Evolutionary conservation across 2,113 vertebrate genomes (phyloP).

Genomic region (Cyphomyrus discorhynchus): DNA sequence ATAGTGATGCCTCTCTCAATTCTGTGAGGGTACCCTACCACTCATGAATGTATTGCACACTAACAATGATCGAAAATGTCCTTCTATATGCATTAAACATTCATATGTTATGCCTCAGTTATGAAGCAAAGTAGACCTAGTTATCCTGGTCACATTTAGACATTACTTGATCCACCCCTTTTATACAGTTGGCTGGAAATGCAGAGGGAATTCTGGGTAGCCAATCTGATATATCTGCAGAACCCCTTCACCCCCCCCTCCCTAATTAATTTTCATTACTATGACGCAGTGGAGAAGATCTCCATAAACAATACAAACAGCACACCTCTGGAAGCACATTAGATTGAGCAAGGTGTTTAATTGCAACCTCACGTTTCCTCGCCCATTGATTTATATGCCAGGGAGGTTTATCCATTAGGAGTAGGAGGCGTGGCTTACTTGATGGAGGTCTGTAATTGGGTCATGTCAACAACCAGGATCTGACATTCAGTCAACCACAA

Average conservation of each 20-base stretch:
- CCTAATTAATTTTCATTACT: background rate
- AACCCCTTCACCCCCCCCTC: background rate
- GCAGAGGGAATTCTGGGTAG: background rate
- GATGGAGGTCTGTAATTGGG: slow-evolving; percentile 28
- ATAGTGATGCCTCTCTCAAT: background rate
- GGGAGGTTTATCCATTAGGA: background rate
- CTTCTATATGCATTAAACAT: background rate
- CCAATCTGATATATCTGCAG: background rate
- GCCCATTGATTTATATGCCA: background rate
- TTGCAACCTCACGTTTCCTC: background rate
- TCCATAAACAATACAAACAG: background rate
- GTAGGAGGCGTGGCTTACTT: background rate
- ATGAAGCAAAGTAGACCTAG: background rate
- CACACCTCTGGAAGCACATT: background rate
- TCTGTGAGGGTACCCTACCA: background rate
- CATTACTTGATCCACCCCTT: background rate
- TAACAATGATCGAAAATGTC: background rate
- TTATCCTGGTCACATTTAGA: background rate
- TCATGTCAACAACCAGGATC: background rate
- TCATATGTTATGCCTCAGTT: background rate
- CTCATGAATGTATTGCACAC: background rate
- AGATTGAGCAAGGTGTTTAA: background rate
- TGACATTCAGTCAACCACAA: background rate
- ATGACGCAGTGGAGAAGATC: background rate
- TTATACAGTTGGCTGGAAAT: background rate